Percentiles rank a stretch among this genome's conserved stretches.
Evolutionary conservation across 1,140 invertebrate species (phyloP).

Genomic region (Helicorthomorpha holstii): DNA sequence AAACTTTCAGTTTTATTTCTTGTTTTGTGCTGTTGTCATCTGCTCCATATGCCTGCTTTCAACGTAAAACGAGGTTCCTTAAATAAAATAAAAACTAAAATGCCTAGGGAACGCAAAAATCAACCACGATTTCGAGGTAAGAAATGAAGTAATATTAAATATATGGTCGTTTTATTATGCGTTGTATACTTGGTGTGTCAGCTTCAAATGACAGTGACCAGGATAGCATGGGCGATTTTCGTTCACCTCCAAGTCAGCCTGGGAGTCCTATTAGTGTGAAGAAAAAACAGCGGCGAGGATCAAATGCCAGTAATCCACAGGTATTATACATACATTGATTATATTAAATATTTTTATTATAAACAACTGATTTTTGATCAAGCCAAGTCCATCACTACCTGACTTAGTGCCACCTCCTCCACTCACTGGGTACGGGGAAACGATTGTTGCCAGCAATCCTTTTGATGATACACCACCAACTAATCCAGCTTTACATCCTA

Average conservation of each 20-base stretch:
- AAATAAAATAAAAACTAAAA: too few relatives aligned
- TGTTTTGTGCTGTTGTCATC: too few relatives aligned
- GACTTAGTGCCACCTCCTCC: conserved; percentile 17
- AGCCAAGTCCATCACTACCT: conserved; percentile 14
- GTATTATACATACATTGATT: conserved; percentile 3
- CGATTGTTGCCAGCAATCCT: conserved; percentile 83
- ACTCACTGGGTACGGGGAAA: conserved; percentile 57
- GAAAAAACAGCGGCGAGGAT: conserved; percentile 12
- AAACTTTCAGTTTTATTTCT: too few relatives aligned
- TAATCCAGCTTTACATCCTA: conserved; percentile 25
- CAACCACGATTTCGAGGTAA: too few relatives aligned
- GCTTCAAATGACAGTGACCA: conserved; percentile 5
- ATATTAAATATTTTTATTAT: neutral
- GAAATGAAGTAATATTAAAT: too few relatives aligned
- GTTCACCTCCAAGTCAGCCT: conserved; percentile 10
- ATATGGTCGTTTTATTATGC: too few relatives aligned
- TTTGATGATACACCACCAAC: conserved; percentile 71
- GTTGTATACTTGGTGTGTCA: too few relatives aligned
- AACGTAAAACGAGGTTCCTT: too few relatives aligned
- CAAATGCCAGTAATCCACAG: conserved; percentile 11
- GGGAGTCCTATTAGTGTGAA: conserved; percentile 11
- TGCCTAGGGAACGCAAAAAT: too few relatives aligned
- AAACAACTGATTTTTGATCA: neutral
- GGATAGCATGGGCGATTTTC: conserved; percentile 2
- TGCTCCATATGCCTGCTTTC: too few relatives aligned